A percentile compares a stretch with the other conserved stretches of the same genome.
These are phyloP conservation scores for Strigamia crassipes DNA, from an alignment of 2,888 invertebrate genomes.

Conservation along the genomic window DNA sequence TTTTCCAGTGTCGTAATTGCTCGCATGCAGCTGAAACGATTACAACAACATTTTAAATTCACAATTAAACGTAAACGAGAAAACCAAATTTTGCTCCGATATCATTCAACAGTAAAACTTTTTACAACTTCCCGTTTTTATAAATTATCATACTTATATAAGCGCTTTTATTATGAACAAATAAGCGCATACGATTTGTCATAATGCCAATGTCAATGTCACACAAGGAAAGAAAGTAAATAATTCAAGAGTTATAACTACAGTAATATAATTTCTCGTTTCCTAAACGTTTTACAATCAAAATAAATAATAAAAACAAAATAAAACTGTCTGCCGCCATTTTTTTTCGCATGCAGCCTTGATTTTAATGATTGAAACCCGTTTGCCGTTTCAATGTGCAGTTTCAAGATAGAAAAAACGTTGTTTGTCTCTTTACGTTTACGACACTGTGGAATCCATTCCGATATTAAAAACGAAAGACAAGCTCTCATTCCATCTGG, in stretches of 20 bases:
- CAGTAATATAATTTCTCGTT: too few relatives aligned
- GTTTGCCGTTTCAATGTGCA: not conserved
- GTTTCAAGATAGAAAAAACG: not conserved
- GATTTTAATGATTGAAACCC: constrained; percentile 8
- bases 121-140: not conserved
- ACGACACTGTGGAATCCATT: not conserved
- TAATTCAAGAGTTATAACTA: too few relatives aligned
- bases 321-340: not conserved
- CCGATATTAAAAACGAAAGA: constrained; percentile 20
- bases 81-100: not conserved
- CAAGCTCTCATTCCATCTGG: not conserved
- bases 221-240: not conserved
- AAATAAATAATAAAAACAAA: not conserved
- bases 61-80: not conserved
- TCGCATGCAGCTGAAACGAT: constrained; percentile 80
- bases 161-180: not conserved
- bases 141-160: not conserved
- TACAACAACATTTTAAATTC: not conserved
- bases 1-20: constrained; percentile 94
- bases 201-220: not conserved
- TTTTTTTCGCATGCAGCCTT: not conserved
- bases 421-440: constrained; percentile 19
- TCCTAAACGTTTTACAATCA: not conserved
- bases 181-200: not conserved
- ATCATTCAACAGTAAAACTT: not conserved